Evolutionary conservation across 1,140 invertebrate species (phyloP).

Genomic region (Formica selysi): DNA sequence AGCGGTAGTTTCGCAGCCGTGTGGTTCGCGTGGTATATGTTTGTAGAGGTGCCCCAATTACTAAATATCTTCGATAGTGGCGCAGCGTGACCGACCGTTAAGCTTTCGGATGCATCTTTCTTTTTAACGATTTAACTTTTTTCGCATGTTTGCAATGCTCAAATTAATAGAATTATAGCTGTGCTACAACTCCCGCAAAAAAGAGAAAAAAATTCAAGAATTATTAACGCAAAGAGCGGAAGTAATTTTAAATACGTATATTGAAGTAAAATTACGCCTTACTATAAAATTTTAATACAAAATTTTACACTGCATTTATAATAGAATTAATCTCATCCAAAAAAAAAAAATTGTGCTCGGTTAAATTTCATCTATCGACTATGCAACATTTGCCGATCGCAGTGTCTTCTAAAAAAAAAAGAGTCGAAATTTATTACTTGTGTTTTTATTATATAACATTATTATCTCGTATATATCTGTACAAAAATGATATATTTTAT

Average conservation of each 20-base stretch:
- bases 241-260: background rate
- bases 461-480: conserved; percentile 28
- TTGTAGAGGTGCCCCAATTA: background rate
- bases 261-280: background rate
- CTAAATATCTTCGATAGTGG: background rate
- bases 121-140: conserved; percentile 13
- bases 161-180: conserved; percentile 6
- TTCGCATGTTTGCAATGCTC: background rate
- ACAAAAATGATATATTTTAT: conserved; percentile 46
- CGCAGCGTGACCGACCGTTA: background rate
- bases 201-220: background rate
- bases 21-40: background rate
- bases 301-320: background rate
- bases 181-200: background rate
- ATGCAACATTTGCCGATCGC: background rate
- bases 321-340: background rate
- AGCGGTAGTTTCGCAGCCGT: background rate
- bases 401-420: too few species aligned
- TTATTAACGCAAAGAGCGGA: background rate
- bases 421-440: too few species aligned
- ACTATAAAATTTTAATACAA: background rate
- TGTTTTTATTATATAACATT: too few species aligned
- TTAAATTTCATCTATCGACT: background rate
- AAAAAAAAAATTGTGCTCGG: background rate
- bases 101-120: background rate